These are phyloP conservation scores for Astyanax mexicanus DNA, from an alignment of 2,797 vertebrate genomes.

Conservation along the genomic window DNA sequence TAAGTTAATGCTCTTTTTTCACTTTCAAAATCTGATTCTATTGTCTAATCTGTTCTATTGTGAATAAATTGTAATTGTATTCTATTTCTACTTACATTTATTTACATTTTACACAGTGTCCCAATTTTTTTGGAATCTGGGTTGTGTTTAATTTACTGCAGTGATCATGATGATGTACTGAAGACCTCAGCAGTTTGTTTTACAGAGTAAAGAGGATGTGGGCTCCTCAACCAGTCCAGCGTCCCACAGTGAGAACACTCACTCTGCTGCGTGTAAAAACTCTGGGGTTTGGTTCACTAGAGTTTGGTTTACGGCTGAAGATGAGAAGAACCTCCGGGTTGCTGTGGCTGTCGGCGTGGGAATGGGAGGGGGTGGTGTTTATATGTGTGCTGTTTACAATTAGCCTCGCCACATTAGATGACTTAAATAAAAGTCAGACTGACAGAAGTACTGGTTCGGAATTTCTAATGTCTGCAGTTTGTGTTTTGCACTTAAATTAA, in stretches of 20 bases:
- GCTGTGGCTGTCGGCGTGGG: not conserved
- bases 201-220: not conserved
- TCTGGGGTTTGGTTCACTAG: not conserved
- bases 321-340: not conserved
- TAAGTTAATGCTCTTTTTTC: too few species aligned
- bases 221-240: not conserved
- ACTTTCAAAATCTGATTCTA: too few species aligned
- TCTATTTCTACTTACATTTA: too few species aligned
- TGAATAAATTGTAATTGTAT: too few species aligned
- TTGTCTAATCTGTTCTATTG: too few species aligned
- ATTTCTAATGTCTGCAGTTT: not conserved
- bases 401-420: constrained; percentile 6
- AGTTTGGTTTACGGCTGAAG: not conserved
- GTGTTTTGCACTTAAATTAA: too few species aligned
- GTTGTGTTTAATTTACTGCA: too few species aligned
- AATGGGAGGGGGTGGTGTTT: not conserved
- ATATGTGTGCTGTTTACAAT: constrained; percentile 7
- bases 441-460: not conserved
- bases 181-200: too few species aligned
- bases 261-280: not conserved
- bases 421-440: not conserved
- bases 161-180: too few species aligned
- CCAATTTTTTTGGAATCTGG: too few species aligned
- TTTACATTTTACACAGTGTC: too few species aligned
- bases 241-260: not conserved